Evolutionary conservation across 2,888 invertebrate species (phyloP), one percentile per base, ranked within the genome.

Genomic region (Urechis unicinctus): DNA sequence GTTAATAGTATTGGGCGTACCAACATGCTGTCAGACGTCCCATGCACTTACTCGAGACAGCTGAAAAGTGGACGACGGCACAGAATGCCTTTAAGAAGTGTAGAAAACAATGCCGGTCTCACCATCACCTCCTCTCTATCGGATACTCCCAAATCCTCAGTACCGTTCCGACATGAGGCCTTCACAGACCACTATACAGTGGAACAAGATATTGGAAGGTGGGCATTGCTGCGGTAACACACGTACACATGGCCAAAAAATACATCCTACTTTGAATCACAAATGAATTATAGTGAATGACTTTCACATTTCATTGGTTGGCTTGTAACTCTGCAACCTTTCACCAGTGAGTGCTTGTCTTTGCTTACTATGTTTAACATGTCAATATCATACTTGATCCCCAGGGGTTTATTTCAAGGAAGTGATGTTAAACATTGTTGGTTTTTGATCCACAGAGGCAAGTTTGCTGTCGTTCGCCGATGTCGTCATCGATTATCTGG

Each of bases 381-480:
- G 36, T 36, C 36, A 36, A 13, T 13, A 36, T 36, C 9, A 13
- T 36, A 36, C n/a, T n/a, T n/a, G n/a, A n/a, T n/a, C n/a, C n/a
- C n/a, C 9, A 36, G 36, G 9, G 9, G 36, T 36, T 36, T 36
- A 36, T 36, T 13, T 13, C 9, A 36, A 13, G 17, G 9, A 36
- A 36, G 36, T 36, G 36, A 9, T 36, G 9, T 36, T 36, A 36
- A 17, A 36, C 17, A 36, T 36, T 36, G 17, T 36, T 13, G 9
- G 17, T 36, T 17, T 13, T 36, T 36, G 9, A 9, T 36, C 64
- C 86, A n/a, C 87, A 96, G 96, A 79, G 96, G 96, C 53, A 95
- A 95, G 82, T 96, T 94, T 79, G 95, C 95, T 50, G 89, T 93
- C 64, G 95, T 96, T 64, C 87, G 90, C 74, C 87, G 91, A 79